Evolutionary conservation across 2,113 vertebrate genomes (phyloP).

Genomic region (Dolichotis patagonum): DNA sequence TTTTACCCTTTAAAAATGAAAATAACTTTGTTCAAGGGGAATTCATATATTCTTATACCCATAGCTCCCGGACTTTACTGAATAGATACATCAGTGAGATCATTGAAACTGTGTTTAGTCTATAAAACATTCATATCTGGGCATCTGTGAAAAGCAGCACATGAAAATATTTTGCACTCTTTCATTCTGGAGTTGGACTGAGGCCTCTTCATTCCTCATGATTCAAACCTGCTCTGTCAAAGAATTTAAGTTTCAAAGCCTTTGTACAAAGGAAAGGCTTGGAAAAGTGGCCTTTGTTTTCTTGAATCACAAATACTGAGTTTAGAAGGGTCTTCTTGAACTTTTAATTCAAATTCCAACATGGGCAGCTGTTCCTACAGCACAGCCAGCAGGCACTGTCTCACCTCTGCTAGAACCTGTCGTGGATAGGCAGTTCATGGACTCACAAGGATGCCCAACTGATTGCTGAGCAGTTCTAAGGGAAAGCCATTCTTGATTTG

Average conservation of each 20-base stretch:
- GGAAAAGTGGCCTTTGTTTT: not conserved
- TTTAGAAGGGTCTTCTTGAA: not conserved
- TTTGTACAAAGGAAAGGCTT: not conserved
- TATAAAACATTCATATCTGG: not conserved
- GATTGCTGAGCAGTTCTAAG: not conserved
- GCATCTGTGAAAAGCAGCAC: not conserved
- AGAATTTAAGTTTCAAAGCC: slow-evolving; percentile 25
- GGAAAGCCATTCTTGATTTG: not conserved
- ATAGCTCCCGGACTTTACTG: not conserved
- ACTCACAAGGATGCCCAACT: not conserved
- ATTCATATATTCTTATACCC: not conserved
- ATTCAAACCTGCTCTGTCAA: not conserved
- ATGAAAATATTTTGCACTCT: not conserved
- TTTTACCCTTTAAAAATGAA: slow-evolving; percentile 51
- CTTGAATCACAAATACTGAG: not conserved
- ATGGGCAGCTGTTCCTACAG: not conserved
- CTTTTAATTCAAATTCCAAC: not conserved
- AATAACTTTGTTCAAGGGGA: not conserved
- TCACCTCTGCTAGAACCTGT: not conserved
- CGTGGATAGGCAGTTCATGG: not conserved
- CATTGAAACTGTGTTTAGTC: not conserved
- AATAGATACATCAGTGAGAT: not conserved
- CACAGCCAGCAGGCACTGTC: not conserved
- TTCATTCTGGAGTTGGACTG: not conserved
- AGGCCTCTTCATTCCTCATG: not conserved